Conservation (phyloP, 92 coral and sea anemone species). For the Porites evermanni region DNA sequence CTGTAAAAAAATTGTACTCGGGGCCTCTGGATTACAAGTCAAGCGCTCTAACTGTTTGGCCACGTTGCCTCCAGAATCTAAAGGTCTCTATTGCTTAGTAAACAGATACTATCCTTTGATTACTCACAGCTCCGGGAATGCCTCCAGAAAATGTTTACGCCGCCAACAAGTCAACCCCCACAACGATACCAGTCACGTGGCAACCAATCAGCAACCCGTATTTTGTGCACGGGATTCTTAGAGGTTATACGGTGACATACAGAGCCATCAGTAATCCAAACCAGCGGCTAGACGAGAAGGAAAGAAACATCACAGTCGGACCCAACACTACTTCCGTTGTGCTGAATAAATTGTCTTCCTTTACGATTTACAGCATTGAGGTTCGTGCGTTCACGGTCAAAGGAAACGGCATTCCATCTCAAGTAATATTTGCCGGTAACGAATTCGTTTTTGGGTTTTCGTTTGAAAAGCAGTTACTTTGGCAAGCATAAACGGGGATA, state of each 20-base stretch:
- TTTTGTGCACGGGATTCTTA: slow-evolving; percentile 84
- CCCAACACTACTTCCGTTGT: slow-evolving; percentile 46
- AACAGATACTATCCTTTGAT: not conserved
- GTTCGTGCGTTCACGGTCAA: slow-evolving; percentile 84
- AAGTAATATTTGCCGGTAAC: slow-evolving; percentile 72
- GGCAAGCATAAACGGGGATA: not conserved
- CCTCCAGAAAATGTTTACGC: slow-evolving; percentile 83
- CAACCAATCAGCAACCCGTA: slow-evolving; percentile 81
- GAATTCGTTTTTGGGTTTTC: not conserved
- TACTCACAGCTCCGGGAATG: slow-evolving; percentile 80
- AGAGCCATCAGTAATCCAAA: slow-evolving; percentile 80
- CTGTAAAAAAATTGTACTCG: too few relatives aligned
- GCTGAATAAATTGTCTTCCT: slow-evolving; percentile 71
- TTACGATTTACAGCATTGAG: slow-evolving; percentile 73
- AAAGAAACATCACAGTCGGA: slow-evolving; percentile 53
- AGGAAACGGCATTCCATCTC: slow-evolving; percentile 80
- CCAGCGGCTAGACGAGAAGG: slow-evolving; percentile 43
- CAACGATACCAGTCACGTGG: slow-evolving; percentile 83
- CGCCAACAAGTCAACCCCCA: slow-evolving; percentile 74
- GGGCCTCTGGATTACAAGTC: too few relatives aligned
- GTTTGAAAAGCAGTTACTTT: not conserved
- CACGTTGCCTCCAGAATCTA: too few relatives aligned
- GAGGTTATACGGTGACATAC: slow-evolving; percentile 83
- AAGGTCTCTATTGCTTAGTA: not conserved
- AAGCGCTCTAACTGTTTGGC: too few relatives aligned